Conservation (phyloP, 2,797 vertebrate genomes). For the Acridotheres tristis region DNA sequence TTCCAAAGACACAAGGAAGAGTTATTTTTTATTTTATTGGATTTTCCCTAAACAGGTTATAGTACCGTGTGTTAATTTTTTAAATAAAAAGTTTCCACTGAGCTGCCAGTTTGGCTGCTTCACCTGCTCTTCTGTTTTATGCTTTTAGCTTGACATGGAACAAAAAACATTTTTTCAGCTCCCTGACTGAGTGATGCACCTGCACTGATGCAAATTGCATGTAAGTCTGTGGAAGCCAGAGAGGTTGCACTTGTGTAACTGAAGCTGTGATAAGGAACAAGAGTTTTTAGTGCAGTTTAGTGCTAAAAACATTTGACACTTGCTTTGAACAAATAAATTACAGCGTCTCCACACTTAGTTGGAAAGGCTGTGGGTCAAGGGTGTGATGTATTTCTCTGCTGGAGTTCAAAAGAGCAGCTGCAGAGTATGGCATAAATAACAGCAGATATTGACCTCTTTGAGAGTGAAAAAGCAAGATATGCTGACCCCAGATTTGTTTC, state of each 20-base stretch:
- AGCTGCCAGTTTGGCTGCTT: neutral
- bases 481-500: constrained; percentile 36
- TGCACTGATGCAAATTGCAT: neutral
- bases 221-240: neutral
- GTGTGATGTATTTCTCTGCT: constrained; percentile 27
- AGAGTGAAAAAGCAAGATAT: constrained; percentile 15
- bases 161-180: constrained; percentile 2
- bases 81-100: neutral
- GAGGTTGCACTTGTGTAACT: neutral
- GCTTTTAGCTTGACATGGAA: neutral
- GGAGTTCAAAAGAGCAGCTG: constrained; percentile 60
- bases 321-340: constrained; percentile 36
- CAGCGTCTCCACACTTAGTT: neutral
- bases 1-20: neutral
- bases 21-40: neutral
- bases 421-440: constrained; percentile 37
- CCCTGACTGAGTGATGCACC: neutral
- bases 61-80: neutral
- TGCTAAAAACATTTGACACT: constrained; percentile 9
- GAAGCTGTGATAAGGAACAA: neutral
- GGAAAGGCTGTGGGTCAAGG: constrained; percentile 25
- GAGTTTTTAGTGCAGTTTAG: constrained; percentile 6
- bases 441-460: neutral
- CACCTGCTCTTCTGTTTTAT: neutral
- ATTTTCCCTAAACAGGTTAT: neutral